Conservation (phyloP, 2,888 invertebrate genomes). For the Leptopilina syphax region DNA sequence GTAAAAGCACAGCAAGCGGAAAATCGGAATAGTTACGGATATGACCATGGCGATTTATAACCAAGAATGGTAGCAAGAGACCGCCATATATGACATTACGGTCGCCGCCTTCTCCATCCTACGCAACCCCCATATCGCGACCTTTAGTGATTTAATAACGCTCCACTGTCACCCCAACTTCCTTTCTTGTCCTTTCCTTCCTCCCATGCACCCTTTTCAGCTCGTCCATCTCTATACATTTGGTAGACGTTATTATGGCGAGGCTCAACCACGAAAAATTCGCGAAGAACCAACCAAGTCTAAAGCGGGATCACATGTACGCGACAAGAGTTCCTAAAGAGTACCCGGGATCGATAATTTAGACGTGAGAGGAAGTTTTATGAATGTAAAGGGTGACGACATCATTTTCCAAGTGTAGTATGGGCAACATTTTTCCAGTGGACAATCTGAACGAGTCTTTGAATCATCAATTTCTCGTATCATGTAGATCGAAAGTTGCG, state of each 20-base stretch:
- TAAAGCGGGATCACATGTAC: conserved; percentile 42
- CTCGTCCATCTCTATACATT: conserved; percentile 34
- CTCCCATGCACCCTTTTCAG: neutral
- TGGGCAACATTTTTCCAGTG: no score
- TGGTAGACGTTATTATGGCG: conserved; percentile 36
- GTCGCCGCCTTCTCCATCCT: conserved; percentile 53
- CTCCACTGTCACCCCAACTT: conserved; percentile 47
- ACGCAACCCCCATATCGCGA: conserved; percentile 49
- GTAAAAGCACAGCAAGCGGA: conserved; percentile 51
- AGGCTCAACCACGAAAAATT: conserved; percentile 44
- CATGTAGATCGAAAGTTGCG: no score
- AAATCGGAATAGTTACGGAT: conserved; percentile 58
- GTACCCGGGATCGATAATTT: conserved; percentile 39
- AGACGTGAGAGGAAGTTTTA: conserved; percentile 45
- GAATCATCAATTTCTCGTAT: no score
- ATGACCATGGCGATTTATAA: conserved; percentile 51
- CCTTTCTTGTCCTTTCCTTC: conserved; percentile 32
- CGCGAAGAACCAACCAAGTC: conserved; percentile 41
- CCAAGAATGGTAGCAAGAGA: conserved; percentile 38
- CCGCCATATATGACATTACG: conserved; percentile 50
- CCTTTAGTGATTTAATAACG: conserved; percentile 56
- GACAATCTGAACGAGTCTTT: no score
- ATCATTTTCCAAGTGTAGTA: neutral
- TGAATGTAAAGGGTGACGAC: neutral
- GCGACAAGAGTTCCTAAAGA: conserved; percentile 42